Evolutionary conservation across 2,797 vertebrate genomes (phyloP).

Genomic region (Eremophila alpestris): DNA sequence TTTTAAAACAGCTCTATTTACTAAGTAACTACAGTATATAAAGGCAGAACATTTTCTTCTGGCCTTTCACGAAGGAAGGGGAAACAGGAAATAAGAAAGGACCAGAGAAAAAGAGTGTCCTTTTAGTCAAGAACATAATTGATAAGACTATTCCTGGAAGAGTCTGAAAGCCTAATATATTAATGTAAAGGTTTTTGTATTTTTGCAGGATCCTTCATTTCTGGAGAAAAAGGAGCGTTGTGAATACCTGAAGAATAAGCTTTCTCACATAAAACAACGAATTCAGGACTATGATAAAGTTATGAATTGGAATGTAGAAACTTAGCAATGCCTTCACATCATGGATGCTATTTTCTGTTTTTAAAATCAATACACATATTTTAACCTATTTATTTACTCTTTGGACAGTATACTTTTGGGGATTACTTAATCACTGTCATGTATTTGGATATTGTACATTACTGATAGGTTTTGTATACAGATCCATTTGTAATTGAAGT

Average conservation of each 20-base stretch:
- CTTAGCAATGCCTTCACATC: conserved; percentile 38
- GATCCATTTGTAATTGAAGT: not conserved
- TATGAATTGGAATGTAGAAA: conserved; percentile 90
- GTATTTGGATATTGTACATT: not conserved
- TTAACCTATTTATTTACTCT: conserved; percentile 70
- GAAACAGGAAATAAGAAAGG: not conserved
- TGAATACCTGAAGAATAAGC: conserved; percentile 96
- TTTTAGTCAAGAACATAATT: not conserved
- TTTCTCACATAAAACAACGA: conserved; percentile 95
- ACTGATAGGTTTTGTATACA: not conserved
- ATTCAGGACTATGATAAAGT: conserved; percentile 97
- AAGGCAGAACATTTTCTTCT: not conserved
- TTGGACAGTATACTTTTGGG: not conserved
- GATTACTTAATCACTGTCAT: conserved; percentile 12
- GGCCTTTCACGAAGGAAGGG: not conserved
- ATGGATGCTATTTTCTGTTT: not conserved
- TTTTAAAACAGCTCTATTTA: not conserved
- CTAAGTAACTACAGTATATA: not conserved
- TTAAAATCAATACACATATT: not conserved
- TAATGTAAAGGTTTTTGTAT: not conserved
- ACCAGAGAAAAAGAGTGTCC: not conserved
- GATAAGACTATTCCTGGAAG: not conserved
- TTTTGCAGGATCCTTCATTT: conserved; percentile 89
- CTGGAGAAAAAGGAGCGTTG: conserved; percentile 96
- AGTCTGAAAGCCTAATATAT: not conserved